Evolutionary conservation across 2,113 vertebrate genomes (phyloP), one percentile per base, ranked within the genome.

Genomic region (Pithys albifrons): DNA sequence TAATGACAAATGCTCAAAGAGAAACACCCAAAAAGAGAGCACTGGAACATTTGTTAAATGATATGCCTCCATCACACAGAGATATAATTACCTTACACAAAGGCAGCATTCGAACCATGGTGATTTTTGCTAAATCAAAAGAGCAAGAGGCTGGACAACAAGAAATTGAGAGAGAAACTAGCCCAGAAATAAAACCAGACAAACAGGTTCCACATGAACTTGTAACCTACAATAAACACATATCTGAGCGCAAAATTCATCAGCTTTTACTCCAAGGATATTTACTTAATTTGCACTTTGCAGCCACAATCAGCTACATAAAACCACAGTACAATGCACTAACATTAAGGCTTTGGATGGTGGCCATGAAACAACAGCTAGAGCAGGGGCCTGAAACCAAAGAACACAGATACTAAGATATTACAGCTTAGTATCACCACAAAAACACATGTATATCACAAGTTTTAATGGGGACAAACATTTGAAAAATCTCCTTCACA

Each of bases 61-160:
- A 95, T 96, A 88, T 1, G 31, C 22, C 79, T 67, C 78, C 78
- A 67, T 67, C 78, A 85, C 52, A 57, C 18, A 83, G 52, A 81
- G 87, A 83, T 88, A 77, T 43, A 77, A 95, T 94, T 91, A 88
- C 91, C 52, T 61, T 45, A 48, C 92, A 96, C 83, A 94, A 96
- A 91, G 76, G 78, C 51, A 70, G 67, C 28, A 85, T 59, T 88
- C 31, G 29, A 94, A 85, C 65, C 75, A 33, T 3, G 46, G 77
- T 9, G 9, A 67, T 91, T 95, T 94, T 67, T 91, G 46, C 33
- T 83, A 58, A 94, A 85, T 67, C 55, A 37, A 90, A 86, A 70
- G 78, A 86, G 4, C 71, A 85, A 69, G 49, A 83, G 52, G 64
- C 49, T 70, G 90, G 48, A 89, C 55, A 94, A 80, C 7, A 58